These are phyloP conservation scores for Drosophila demipolita DNA, from an alignment of 2,888 invertebrate genomes.

Conservation along the genomic window DNA sequence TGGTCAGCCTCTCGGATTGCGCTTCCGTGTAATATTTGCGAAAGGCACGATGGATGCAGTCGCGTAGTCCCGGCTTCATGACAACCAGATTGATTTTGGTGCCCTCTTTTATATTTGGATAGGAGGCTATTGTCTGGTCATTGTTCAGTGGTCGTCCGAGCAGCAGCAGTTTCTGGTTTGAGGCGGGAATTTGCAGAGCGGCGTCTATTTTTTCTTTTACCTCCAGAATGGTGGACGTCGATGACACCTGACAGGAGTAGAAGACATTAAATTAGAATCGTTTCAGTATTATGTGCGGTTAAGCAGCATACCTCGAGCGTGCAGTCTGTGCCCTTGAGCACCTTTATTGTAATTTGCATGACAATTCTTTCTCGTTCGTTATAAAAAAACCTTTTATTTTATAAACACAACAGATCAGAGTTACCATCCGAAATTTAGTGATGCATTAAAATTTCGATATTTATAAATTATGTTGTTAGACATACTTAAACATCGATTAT, in stretches of 20 bases:
- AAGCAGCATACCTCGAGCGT: slow-evolving; percentile 87
- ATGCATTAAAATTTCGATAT: slow-evolving; percentile 36
- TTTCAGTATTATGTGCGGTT: neutral
- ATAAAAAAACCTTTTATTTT: slow-evolving; percentile 31
- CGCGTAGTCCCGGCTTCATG: slow-evolving; percentile 89
- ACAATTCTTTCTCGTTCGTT: slow-evolving; percentile 14
- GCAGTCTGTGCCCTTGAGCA: slow-evolving; percentile 90
- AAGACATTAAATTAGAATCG: neutral
- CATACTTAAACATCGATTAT: slow-evolving; percentile 10
- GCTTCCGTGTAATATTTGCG: slow-evolving; percentile 87
- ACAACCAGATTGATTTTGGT: slow-evolving; percentile 90
- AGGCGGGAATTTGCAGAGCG: slow-evolving; percentile 88
- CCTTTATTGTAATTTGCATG: slow-evolving; percentile 91
- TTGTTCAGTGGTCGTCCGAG: slow-evolving; percentile 90
- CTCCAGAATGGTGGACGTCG: slow-evolving; percentile 88
- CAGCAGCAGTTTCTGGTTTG: slow-evolving; percentile 90
- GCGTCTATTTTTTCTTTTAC: slow-evolving; percentile 89
- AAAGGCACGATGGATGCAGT: slow-evolving; percentile 85
- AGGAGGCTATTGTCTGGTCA: slow-evolving; percentile 89
- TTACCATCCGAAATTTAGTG: slow-evolving; percentile 52
- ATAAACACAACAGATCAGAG: slow-evolving; percentile 51
- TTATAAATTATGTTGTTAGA: neutral
- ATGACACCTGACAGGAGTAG: slow-evolving; percentile 85
- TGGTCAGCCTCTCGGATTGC: slow-evolving; percentile 86
- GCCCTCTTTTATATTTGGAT: slow-evolving; percentile 91